Conservation (phyloP, 1,140 invertebrate species). For the Manduca sexta region DNA sequence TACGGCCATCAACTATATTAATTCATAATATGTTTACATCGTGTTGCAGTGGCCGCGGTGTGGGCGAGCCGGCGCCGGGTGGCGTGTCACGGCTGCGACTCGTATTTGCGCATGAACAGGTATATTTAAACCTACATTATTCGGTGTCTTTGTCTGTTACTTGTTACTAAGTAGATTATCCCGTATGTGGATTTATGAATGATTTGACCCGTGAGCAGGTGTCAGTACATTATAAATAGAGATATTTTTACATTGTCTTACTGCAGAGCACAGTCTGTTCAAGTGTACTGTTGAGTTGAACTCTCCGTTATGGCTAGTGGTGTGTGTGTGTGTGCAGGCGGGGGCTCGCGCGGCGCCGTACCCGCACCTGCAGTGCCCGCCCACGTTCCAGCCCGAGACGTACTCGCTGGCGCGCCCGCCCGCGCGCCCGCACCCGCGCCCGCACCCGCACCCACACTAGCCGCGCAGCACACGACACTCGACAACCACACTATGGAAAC, state of each 20-base stretch:
- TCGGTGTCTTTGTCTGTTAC: no score
- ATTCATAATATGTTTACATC: neutral
- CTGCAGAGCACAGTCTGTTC: no score
- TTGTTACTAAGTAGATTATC: neutral
- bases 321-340: slow-evolving; percentile 10
- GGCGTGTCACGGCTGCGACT: slow-evolving; percentile 34
- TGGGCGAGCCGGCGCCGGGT: slow-evolving; percentile 8
- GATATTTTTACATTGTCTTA: no score
- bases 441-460: neutral
- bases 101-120: slow-evolving; percentile 22
- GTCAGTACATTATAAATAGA: neutral
- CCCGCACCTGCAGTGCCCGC: slow-evolving; percentile 86
- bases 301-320: no score
- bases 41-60: neutral
- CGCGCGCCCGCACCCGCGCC: slow-evolving; percentile 3
- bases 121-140: no score
- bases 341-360: slow-evolving; percentile 73
- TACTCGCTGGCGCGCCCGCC: slow-evolving; percentile 79
- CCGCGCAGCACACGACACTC: neutral
- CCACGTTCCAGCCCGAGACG: slow-evolving; percentile 86
- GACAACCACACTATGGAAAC: no score
- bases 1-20: no score
- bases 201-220: neutral
- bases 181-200: neutral
- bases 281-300: no score